These are phyloP conservation scores for Hemibagrus guttatus DNA, from an alignment of 2,797 vertebrate species.

Conservation along the genomic window DNA sequence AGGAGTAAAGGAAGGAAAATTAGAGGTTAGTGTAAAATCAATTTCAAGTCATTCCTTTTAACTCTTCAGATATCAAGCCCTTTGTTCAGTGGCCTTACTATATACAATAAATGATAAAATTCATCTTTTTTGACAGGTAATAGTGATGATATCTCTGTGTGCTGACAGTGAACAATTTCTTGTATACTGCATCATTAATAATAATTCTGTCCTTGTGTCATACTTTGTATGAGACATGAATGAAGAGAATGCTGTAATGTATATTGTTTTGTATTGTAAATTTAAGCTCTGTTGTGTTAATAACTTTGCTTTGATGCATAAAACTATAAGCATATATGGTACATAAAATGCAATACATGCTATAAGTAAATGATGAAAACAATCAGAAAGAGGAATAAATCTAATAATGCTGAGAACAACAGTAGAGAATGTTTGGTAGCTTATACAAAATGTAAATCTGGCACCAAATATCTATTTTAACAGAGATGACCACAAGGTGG, in stretches of 20 bases:
- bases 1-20: background rate
- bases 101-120: background rate
- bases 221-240: background rate
- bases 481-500: slow-evolving; percentile 53
- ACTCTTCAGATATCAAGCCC: background rate
- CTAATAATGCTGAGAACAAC: background rate
- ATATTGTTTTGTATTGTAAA: too few relatives aligned
- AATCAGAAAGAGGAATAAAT: background rate
- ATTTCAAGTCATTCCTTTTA: too few relatives aligned
- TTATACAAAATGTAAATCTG: background rate
- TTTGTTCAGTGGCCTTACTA: background rate
- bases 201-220: background rate
- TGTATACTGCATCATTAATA: background rate
- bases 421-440: background rate
- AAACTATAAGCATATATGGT: background rate
- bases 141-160: background rate
- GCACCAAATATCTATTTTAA: background rate
- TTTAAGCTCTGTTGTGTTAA: background rate
- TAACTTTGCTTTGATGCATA: background rate
- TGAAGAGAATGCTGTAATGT: background rate
- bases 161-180: background rate
- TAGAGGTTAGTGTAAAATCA: too few relatives aligned
- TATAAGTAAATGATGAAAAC: background rate
- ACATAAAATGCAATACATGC: background rate
- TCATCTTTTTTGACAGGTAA: background rate